Evolutionary conservation across 2,113 vertebrate genomes (phyloP).

Genomic region (Benitochromis conjunctus): DNA sequence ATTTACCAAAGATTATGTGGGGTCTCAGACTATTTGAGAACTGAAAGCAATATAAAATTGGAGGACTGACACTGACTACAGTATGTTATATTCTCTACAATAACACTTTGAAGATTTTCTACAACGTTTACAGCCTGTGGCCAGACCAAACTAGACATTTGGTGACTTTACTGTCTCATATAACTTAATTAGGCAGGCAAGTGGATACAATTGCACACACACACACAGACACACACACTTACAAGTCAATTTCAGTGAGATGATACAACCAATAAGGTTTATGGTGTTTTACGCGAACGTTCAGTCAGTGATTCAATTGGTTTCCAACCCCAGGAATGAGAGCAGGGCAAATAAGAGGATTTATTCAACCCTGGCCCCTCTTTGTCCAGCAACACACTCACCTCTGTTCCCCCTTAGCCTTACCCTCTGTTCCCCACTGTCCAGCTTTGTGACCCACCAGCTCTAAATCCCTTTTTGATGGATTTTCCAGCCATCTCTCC

Average conservation of each 20-base stretch:
- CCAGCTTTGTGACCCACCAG: constrained; percentile 43
- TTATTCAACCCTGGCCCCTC: constrained; percentile 27
- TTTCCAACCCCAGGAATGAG: constrained; percentile 49
- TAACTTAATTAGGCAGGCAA: neutral
- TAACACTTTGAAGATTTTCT: neutral
- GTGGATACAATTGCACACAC: neutral
- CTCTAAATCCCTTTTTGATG: constrained; percentile 75
- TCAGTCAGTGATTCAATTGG: constrained; percentile 28
- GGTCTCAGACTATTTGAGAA: neutral
- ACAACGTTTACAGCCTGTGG: neutral
- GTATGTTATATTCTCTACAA: neutral
- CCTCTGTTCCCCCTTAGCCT: constrained; percentile 18
- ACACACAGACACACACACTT: neutral
- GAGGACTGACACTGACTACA: neutral
- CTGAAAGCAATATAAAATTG: neutral
- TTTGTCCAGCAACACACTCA: constrained; percentile 58
- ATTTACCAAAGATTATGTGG: neutral
- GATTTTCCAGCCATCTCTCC: constrained; percentile 57
- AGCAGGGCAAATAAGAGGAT: constrained; percentile 56
- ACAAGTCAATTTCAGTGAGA: neutral
- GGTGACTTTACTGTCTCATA: neutral
- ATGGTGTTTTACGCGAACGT: constrained; percentile 9
- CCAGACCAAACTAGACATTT: neutral
- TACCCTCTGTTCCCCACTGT: constrained; percentile 39
- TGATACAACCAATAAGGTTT: neutral